Base-by-base conservation (phyloP, 2,797 vertebrate genomes). In the Falco biarmicus region DNA sequence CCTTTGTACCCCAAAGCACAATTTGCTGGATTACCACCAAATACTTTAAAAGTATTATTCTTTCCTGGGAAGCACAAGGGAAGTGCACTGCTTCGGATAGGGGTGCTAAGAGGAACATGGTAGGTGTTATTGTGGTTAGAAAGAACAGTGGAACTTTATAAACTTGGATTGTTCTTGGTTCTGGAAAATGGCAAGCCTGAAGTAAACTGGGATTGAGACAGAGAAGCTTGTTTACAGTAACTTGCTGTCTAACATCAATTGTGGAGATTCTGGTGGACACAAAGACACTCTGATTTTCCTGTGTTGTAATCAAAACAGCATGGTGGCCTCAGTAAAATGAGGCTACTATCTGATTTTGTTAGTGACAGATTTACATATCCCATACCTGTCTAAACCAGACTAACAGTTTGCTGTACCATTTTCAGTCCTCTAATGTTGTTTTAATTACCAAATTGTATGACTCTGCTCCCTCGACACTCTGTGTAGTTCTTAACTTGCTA, bases 91-190 rank as follows among this genome's bases (percentile, higher is more conserved):
- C 59, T 60, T 81, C 37, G 75, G 85, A 84, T 16, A 70, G 43
- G 10, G 37, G 34, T 79, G 70, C 31, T 37, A 21, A 75, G 10
- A 3, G 24, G 15, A 74, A 51, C 13, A 65, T 28, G 45, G 61
- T 45, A 66, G 39, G 13, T 13, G 11, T 91, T 88, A 84, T 43
- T 81, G 50, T 73, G 86, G 89, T 95, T 93, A 94, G 76, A 94
- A 96, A 87, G 66, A 89, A 90, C 45, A 57, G 51, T 37, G 21
- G 45, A 92, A 91, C 87, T 95, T 93, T 95, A 94, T 48, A 96
- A 97, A 96, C 61, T 64, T 64, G 69, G 1, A 19, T 91, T 93
- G 88, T 88, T 95, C 82, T 96, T 76, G 15, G 59, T 47, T 96
- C 95, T 63, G 63, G 92, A 95, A 93, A 94, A 86, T 22, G 15